Evolutionary conservation across 2,113 vertebrate species (phyloP).

Genomic region (Casuarius casuarius): DNA sequence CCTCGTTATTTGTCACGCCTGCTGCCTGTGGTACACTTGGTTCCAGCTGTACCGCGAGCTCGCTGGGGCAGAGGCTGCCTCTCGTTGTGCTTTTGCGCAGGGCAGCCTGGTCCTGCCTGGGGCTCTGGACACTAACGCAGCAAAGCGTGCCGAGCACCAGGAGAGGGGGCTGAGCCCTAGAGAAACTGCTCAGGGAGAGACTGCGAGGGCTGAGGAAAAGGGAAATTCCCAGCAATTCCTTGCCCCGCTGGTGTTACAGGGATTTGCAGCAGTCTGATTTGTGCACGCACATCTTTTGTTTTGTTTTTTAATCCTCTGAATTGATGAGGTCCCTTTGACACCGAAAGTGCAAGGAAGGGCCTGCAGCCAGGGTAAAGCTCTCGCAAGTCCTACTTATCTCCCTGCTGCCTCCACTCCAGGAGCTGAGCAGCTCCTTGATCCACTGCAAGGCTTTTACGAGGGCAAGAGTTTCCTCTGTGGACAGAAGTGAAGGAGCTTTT

Average conservation of each 20-base stretch:
- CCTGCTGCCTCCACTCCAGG: background rate
- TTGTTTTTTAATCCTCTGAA: background rate
- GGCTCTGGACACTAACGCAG: fast-evolving
- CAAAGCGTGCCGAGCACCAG: background rate
- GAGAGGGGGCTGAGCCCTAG: background rate
- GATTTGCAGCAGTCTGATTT: background rate
- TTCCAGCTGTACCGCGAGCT: background rate
- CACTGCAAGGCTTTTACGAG: background rate
- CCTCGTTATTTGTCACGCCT: fast-evolving
- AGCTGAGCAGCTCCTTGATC: background rate
- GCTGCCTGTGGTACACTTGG: background rate
- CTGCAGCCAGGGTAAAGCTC: background rate
- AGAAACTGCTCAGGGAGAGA: background rate
- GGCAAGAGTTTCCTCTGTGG: background rate
- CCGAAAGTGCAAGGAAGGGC: background rate
- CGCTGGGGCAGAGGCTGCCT: background rate
- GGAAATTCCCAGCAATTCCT: background rate
- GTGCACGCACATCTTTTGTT: background rate
- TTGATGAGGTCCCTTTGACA: background rate
- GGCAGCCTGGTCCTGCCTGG: background rate
- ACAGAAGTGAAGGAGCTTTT: constrained; percentile 24
- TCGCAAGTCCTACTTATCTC: background rate
- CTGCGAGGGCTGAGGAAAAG: background rate
- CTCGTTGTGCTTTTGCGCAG: background rate
- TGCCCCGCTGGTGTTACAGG: background rate